phyloP scores from a whole-genome alignment of 2,113 vertebrate genomes.

The Platysternon megacephalum region DNA sequence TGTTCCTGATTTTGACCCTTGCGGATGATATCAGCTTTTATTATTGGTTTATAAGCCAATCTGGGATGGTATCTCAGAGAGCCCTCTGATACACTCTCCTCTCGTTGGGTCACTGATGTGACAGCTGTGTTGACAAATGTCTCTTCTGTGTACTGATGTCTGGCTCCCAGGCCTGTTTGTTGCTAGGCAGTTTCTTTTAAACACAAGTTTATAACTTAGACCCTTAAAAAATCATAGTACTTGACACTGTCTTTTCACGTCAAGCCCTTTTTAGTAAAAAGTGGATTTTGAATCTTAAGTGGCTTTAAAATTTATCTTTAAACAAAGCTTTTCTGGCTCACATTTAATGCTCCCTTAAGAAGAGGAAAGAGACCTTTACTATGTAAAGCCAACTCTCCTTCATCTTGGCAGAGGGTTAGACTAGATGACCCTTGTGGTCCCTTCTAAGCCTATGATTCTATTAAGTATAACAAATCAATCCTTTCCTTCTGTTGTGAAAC shows the following conservation, averaged over 20 bases:
- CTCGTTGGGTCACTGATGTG: background rate
- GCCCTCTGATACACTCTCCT: background rate
- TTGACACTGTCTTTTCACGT: background rate
- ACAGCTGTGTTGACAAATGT: slow-evolving; percentile 4
- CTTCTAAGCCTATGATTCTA: too few species aligned
- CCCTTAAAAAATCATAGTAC: background rate
- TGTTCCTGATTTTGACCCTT: background rate
- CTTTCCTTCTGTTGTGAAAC: background rate
- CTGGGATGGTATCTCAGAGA: background rate
- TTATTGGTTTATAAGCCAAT: fast-evolving
- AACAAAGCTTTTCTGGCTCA: background rate
- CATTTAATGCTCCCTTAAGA: background rate
- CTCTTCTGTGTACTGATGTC: slow-evolving; percentile 2
- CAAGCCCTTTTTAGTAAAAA: background rate
- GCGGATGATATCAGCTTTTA: background rate
- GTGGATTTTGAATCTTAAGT: background rate
- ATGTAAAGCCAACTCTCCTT: background rate
- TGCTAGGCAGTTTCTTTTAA: slow-evolving; percentile 41
- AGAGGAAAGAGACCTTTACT: background rate
- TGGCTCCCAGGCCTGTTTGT: slow-evolving; percentile 15
- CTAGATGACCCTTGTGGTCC: too few species aligned
- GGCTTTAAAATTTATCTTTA: slow-evolving; percentile 12
- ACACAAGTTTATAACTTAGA: slow-evolving; percentile 38
- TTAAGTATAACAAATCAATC: background rate
- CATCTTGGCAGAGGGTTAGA: too few species aligned